Evolutionary conservation across 2,113 vertebrate species (phyloP).

Genomic region (Lepisosteus osseus): DNA sequence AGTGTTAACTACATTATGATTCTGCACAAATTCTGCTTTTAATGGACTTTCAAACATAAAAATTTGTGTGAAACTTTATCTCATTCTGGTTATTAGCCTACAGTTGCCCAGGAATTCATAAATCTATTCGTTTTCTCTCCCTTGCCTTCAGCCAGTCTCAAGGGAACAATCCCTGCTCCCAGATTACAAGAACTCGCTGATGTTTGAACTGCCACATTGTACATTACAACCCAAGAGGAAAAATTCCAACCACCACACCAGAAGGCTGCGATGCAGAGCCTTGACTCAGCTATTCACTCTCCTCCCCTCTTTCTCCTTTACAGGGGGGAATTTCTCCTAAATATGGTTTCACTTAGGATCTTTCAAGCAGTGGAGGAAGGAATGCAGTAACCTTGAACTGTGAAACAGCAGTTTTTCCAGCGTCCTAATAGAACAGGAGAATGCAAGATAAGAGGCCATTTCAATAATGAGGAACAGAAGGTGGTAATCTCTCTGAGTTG

Average conservation of each 20-base stretch:
- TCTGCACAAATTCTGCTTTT: no score
- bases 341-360: not conserved
- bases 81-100: not conserved
- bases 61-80: no score
- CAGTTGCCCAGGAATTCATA: not conserved
- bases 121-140: not conserved
- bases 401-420: not conserved
- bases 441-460: not conserved
- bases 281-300: not conserved
- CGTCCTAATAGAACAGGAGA: not conserved
- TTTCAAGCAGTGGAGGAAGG: not conserved
- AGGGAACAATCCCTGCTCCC: not conserved
- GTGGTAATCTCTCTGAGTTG: not conserved
- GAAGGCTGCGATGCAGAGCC: not conserved
- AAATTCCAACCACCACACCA: slow-evolving; percentile 7
- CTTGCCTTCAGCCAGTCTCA: not conserved
- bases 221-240: not conserved
- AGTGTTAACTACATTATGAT: no score
- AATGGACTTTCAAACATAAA: no score
- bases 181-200: not conserved
- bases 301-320: not conserved
- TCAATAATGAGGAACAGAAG: not conserved
- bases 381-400: not conserved
- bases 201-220: not conserved
- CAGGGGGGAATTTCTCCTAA: not conserved